These are phyloP conservation scores for Ostrea edulis DNA, from an alignment of 1,140 invertebrate species.

Conservation along the genomic window DNA sequence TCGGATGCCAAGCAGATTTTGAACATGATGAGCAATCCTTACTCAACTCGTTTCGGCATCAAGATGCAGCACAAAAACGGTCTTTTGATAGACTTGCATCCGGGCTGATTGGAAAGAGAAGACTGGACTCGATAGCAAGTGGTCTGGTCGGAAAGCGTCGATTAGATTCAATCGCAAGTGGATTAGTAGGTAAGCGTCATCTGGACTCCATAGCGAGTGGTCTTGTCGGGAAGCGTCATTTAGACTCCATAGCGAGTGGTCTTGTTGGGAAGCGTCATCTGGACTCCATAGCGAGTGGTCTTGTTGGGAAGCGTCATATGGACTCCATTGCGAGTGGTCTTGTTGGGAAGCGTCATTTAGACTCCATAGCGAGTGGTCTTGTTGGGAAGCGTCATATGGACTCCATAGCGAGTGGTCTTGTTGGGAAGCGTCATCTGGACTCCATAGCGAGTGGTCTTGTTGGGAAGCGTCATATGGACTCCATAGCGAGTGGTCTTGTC, in stretches of 20 bases:
- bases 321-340: conserved; percentile 54
- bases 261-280: conserved; percentile 51
- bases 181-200: conserved; percentile 64
- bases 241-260: conserved; percentile 47
- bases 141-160: conserved; percentile 66
- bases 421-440: conserved; percentile 54
- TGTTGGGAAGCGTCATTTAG: conserved; percentile 57
- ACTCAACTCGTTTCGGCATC: background rate
- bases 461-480: conserved; percentile 46
- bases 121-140: conserved; percentile 60
- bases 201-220: conserved; percentile 55
- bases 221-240: conserved; percentile 50
- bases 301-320: conserved; percentile 45
- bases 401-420: conserved; percentile 47
- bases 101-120: conserved; percentile 41
- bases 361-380: conserved; percentile 45
- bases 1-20: background rate
- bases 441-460: conserved; percentile 55
- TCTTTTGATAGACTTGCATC: conserved; percentile 57
- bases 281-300: conserved; percentile 57
- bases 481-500: conserved; percentile 54
- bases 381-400: conserved; percentile 54
- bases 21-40: background rate
- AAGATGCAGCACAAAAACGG: conserved; percentile 47
- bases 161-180: conserved; percentile 62